These are phyloP conservation scores for Metopolophium dirhodum DNA, from an alignment of 1,140 invertebrate species.

Conservation along the genomic window DNA sequence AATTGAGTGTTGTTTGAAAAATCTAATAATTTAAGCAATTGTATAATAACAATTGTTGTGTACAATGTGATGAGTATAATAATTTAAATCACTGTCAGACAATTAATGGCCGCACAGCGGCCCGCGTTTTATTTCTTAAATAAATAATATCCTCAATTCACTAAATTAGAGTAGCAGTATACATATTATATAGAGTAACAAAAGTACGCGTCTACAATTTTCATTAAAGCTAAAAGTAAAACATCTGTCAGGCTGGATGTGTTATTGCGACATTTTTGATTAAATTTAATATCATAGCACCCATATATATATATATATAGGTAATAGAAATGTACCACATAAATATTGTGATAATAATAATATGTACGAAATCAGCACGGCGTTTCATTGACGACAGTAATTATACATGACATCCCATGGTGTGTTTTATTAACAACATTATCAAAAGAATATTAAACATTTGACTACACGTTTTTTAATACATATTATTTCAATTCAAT, in stretches of 20 bases:
- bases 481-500: neutral
- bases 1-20: too few species aligned
- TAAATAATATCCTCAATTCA: neutral
- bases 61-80: too few species aligned
- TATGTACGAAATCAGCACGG: neutral
- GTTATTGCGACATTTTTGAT: neutral
- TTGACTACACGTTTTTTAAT: neutral
- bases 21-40: too few species aligned
- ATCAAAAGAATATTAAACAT: neutral
- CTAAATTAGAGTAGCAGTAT: neutral
- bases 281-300: neutral
- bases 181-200: neutral
- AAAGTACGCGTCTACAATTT: neutral
- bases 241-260: neutral
- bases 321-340: neutral
- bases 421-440: neutral
- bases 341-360: neutral
- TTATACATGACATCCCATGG: neutral
- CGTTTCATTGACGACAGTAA: neutral
- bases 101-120: too few species aligned
- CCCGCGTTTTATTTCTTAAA: too few species aligned
- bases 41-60: too few species aligned
- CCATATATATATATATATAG: too few species aligned
- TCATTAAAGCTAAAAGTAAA: neutral
- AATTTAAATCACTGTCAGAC: too few species aligned